Percentiles rank a stretch among this genome's conserved stretches.
Evolutionary conservation across 1,140 invertebrate genomes (phyloP).

Genomic region (Kradibia gibbosae): DNA sequence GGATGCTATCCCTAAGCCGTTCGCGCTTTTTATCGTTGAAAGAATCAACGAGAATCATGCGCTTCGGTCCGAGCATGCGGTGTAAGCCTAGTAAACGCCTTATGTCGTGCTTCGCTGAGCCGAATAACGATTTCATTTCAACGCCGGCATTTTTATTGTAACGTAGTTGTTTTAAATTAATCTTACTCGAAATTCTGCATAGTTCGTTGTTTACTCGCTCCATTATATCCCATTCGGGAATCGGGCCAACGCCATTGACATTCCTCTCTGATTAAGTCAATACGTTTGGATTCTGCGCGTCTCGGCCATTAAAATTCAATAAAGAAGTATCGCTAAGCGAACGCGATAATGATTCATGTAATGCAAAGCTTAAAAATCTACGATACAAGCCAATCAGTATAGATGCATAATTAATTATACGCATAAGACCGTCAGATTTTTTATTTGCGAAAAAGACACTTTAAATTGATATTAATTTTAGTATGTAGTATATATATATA

Average conservation of each 20-base stretch:
- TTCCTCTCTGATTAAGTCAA: too few species aligned
- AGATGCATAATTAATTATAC: too few species aligned
- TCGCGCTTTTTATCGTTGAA: neutral
- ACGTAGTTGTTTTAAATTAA: neutral
- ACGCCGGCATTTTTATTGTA: neutral
- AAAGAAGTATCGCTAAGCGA: too few species aligned
- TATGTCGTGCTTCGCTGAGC: conserved; percentile 24
- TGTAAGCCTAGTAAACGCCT: neutral
- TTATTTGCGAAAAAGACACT: too few species aligned
- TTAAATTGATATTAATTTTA: too few species aligned
- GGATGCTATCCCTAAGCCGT: neutral
- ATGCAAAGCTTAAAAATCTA: too few species aligned
- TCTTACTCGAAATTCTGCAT: neutral
- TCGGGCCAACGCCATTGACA: neutral
- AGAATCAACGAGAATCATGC: conserved; percentile 7
- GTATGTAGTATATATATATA: too few species aligned
- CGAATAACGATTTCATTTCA: conserved; percentile 26
- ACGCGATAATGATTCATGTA: too few species aligned
- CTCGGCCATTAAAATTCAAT: too few species aligned
- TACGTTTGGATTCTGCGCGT: too few species aligned
- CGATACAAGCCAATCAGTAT: too few species aligned
- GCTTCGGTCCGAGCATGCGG: neutral
- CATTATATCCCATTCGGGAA: neutral
- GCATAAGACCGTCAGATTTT: too few species aligned
- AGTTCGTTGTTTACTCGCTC: neutral